phyloP scores from a whole-genome alignment of 2,888 invertebrate genomes.

The Cremastinae sp. region DNA sequence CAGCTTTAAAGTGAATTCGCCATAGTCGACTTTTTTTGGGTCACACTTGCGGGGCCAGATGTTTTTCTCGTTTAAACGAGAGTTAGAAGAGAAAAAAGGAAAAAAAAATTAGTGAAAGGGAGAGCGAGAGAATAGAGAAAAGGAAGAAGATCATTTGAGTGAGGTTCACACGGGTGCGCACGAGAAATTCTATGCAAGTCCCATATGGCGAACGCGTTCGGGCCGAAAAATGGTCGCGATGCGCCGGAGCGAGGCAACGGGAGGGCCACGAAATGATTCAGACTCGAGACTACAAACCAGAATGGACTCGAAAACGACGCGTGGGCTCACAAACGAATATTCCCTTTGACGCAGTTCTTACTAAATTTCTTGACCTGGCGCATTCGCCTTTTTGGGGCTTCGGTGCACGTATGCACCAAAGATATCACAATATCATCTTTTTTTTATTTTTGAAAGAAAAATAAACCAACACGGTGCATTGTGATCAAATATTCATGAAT shows the following conservation, averaged over 20 bases:
- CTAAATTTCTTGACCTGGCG: slow-evolving; percentile 67
- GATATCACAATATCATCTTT: too few relatives aligned
- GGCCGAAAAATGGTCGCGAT: slow-evolving; percentile 28
- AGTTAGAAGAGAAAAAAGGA: slow-evolving; percentile 7
- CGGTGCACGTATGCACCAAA: too few relatives aligned
- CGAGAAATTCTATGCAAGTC: slow-evolving; percentile 13
- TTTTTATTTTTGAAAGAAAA: too few relatives aligned
- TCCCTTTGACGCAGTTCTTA: slow-evolving; percentile 60
- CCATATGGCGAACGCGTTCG: slow-evolving; percentile 26
- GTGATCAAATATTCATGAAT: too few relatives aligned
- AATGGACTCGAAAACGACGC: slow-evolving; percentile 43
- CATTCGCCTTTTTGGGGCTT: slow-evolving; percentile 1
- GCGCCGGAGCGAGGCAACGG: slow-evolving; percentile 43
- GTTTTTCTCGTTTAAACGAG: slow-evolving; percentile 22
- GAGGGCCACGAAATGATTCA: slow-evolving; percentile 25
- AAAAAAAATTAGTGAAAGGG: too few relatives aligned
- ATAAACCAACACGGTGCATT: too few relatives aligned
- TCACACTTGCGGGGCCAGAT: slow-evolving; percentile 40
- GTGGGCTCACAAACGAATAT: slow-evolving; percentile 36
- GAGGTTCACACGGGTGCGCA: slow-evolving; percentile 36
- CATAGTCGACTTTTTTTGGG: background rate
- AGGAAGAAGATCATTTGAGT: too few relatives aligned
- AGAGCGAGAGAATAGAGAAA: too few relatives aligned
- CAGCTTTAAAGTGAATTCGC: slow-evolving; percentile 21
- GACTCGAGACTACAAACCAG: slow-evolving; percentile 18